phyloP scores from a whole-genome alignment of 2,113 vertebrate species.

The Bubalus kerabau region DNA sequence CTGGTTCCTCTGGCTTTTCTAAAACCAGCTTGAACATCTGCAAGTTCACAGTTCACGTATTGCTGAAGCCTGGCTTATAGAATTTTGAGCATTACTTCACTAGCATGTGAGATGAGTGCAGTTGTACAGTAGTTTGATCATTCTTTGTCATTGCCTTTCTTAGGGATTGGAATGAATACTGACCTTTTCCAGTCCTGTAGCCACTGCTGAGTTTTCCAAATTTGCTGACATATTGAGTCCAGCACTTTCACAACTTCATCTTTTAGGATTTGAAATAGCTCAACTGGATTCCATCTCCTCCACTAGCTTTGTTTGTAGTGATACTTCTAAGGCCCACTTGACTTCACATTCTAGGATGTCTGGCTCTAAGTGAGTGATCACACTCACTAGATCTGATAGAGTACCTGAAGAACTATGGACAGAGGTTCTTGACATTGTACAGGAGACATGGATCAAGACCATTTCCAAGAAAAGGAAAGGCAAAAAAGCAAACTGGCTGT shows the following conservation, averaged over 20 bases:
- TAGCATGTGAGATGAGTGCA: background rate
- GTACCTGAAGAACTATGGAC: too few species aligned
- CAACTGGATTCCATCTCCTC: background rate
- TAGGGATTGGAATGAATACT: background rate
- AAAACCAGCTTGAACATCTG: background rate
- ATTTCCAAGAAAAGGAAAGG: too few species aligned
- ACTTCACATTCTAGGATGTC: background rate
- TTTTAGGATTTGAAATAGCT: background rate
- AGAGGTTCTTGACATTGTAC: too few species aligned
- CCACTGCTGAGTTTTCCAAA: background rate
- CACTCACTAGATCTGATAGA: too few species aligned
- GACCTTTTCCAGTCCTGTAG: background rate
- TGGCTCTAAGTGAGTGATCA: background rate
- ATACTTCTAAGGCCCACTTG: background rate
- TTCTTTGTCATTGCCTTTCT: background rate
- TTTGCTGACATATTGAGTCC: background rate
- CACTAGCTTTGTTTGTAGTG: background rate
- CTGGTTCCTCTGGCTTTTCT: background rate
- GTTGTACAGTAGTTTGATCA: background rate
- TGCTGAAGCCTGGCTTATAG: background rate
- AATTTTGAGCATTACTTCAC: background rate
- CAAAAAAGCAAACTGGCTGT: too few species aligned
- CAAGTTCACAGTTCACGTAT: background rate
- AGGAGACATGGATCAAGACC: too few species aligned
- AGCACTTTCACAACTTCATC: background rate